phyloP scores from a whole-genome alignment of 2,797 vertebrate species.

The Carcharodon carcharias region DNA sequence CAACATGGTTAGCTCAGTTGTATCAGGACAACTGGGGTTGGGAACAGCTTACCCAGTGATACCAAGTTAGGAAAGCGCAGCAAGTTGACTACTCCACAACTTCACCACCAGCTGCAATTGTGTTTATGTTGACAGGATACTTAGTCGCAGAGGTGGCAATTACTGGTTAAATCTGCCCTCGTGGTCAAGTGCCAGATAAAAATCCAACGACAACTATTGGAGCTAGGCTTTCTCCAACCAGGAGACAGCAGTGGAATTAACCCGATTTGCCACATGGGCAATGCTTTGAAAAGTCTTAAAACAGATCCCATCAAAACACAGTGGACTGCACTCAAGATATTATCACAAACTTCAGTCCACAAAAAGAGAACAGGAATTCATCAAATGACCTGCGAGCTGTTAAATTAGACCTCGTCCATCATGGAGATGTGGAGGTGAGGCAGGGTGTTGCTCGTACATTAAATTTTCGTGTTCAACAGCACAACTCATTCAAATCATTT shows the following conservation, averaged over 20 bases:
- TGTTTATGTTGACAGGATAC: not conserved
- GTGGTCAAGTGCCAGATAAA: not conserved
- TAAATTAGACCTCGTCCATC: not conserved
- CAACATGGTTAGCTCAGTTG: not conserved
- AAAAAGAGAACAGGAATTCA: not conserved
- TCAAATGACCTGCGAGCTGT: not conserved
- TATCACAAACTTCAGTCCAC: not conserved
- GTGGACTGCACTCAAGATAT: not conserved
- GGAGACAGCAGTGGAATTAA: too few species aligned
- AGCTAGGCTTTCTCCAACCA: too few species aligned
- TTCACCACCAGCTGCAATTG: not conserved
- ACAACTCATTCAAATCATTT: not conserved
- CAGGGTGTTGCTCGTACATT: not conserved
- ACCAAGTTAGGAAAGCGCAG: not conserved
- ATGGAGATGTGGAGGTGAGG: too few species aligned
- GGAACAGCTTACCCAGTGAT: not conserved
- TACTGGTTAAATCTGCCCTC: not conserved
- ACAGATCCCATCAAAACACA: not conserved
- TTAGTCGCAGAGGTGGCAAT: not conserved
- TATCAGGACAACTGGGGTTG: not conserved
- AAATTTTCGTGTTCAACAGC: not conserved
- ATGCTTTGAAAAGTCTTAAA: not conserved
- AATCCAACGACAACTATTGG: not conserved
- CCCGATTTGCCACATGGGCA: not conserved
- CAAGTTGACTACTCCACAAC: not conserved